phyloP scores from a whole-genome alignment of 2,113 vertebrate species.

The Bucco capensis region DNA sequence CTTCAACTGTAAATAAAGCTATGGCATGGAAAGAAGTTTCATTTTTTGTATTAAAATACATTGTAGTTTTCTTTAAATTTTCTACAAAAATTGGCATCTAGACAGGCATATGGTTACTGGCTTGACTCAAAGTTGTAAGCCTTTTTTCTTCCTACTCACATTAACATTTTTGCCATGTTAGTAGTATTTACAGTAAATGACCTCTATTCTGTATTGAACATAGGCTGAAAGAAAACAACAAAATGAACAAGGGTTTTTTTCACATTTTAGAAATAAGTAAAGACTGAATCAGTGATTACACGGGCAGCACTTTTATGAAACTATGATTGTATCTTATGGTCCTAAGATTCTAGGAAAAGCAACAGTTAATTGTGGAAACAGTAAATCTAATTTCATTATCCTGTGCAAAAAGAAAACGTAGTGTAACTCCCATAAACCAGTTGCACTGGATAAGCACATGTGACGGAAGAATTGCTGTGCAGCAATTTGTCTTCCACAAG shows the following conservation, averaged over 20 bases:
- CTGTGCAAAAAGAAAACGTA: background rate
- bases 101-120: background rate
- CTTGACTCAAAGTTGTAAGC: background rate
- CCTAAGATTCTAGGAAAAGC: background rate
- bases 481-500: background rate
- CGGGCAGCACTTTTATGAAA: background rate
- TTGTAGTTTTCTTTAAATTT: background rate
- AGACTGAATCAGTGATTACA: background rate
- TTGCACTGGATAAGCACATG: background rate
- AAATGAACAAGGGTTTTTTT: background rate
- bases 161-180: background rate
- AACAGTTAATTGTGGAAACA: background rate
- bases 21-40: background rate
- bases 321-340: background rate
- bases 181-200: background rate
- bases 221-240: background rate
- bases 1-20: conserved; percentile 83
- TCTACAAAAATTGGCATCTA: background rate
- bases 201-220: background rate
- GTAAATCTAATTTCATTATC: background rate
- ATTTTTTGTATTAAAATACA: background rate
- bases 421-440: background rate
- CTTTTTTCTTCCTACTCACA: background rate
- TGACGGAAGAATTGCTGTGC: background rate
- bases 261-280: background rate